A percentile compares a stretch with the other conserved stretches of the same genome.
phyloP scores from a whole-genome alignment of 2,797 vertebrate genomes.

The Pseudomugil gertrudae region DNA sequence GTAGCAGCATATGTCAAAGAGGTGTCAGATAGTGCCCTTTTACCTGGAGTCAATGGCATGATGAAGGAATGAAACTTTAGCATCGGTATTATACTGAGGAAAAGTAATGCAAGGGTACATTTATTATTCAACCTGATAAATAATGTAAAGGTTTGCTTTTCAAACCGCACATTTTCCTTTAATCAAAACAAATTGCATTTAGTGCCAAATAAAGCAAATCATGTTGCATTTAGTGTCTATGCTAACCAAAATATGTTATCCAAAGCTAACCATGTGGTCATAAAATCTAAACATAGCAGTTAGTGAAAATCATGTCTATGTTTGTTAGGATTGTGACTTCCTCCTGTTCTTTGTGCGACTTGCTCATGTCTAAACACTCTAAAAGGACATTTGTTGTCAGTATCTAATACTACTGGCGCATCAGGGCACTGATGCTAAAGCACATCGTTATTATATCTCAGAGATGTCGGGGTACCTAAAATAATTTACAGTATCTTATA shows the following conservation, averaged over 20 bases:
- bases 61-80: background rate
- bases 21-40: background rate
- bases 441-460: background rate
- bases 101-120: background rate
- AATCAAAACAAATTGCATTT: background rate
- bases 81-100: background rate
- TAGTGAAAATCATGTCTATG: background rate
- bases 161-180: background rate
- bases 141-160: background rate
- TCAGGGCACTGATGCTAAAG: background rate
- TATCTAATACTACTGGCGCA: background rate
- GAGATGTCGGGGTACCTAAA: background rate
- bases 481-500: background rate
- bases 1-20: background rate
- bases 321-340: background rate
- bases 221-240: background rate
- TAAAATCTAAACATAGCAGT: background rate
- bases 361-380: background rate
- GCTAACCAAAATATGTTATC: background rate
- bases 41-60: background rate
- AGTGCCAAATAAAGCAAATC: no score
- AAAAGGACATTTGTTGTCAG: background rate
- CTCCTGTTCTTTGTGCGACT: background rate
- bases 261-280: background rate
- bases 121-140: background rate